Evolutionary conservation across 2,888 invertebrate species (phyloP).

Genomic region (Oscheius sp.): DNA sequence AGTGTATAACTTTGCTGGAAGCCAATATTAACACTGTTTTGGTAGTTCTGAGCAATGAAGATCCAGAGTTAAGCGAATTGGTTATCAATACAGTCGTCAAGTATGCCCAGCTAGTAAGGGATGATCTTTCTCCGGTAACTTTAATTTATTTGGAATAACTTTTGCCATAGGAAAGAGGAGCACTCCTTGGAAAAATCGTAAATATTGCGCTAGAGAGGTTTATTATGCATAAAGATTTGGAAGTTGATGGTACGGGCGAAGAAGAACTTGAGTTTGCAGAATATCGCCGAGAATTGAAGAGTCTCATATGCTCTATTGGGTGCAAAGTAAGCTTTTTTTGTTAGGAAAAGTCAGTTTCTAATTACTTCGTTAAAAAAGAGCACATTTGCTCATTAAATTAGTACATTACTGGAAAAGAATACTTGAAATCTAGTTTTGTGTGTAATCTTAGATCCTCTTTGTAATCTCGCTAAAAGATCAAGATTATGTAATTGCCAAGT

Average conservation of each 20-base stretch:
- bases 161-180: slow-evolving; percentile 23
- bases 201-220: slow-evolving; percentile 37
- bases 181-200: slow-evolving; percentile 36
- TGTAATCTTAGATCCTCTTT: too few relatives aligned
- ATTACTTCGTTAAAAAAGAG: too few relatives aligned
- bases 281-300: slow-evolving; percentile 49
- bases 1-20: slow-evolving; percentile 39
- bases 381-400: too few relatives aligned
- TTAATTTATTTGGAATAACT: not conserved
- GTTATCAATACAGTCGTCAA: slow-evolving; percentile 39
- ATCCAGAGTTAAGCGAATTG: slow-evolving; percentile 43
- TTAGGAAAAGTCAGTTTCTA: not conserved
- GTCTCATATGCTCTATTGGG: slow-evolving; percentile 46
- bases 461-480: not conserved
- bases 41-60: slow-evolving; percentile 39
- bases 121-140: slow-evolving; percentile 7
- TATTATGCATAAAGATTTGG: slow-evolving; percentile 46
- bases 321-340: slow-evolving; percentile 34
- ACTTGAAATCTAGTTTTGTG: too few relatives aligned
- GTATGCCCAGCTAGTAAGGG: slow-evolving; percentile 34
- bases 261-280: slow-evolving; percentile 55
- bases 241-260: slow-evolving; percentile 57
- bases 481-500: not conserved
- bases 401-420: too few relatives aligned
- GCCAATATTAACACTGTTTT: slow-evolving; percentile 36